These are phyloP conservation scores for Aptenodytes patagonicus DNA, from an alignment of 2,113 vertebrate species.

Conservation along the genomic window DNA sequence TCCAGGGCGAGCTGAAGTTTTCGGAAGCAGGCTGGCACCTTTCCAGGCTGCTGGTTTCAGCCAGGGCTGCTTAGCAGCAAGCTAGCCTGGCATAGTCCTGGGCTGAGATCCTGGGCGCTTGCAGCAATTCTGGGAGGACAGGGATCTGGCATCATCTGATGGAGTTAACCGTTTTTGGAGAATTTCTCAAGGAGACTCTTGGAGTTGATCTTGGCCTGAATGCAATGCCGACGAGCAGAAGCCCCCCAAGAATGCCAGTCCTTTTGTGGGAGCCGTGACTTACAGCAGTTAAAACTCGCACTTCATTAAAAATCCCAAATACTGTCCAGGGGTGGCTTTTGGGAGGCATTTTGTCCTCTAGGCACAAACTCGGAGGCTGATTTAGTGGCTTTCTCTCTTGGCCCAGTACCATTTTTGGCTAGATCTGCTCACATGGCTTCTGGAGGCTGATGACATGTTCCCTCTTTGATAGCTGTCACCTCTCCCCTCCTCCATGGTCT, in stretches of 20 bases:
- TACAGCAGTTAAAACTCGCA: neutral
- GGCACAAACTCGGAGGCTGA: neutral
- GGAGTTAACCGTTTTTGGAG: accelerated
- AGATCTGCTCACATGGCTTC: neutral
- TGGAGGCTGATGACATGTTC: neutral
- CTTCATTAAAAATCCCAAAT: neutral
- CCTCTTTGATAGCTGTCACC: neutral
- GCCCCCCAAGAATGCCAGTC: neutral
- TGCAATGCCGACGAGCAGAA: neutral
- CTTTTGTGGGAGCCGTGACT: neutral
- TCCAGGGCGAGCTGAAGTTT: neutral
- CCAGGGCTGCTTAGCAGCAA: neutral
- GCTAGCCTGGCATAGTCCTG: neutral
- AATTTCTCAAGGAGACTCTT: neutral
- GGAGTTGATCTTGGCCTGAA: neutral
- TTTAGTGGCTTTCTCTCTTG: neutral
- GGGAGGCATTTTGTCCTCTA: neutral
- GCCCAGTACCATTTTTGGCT: neutral
- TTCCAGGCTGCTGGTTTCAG: neutral
- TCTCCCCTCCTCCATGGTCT: neutral
- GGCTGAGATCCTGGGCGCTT: neutral
- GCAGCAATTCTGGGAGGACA: neutral
- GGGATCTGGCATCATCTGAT: neutral
- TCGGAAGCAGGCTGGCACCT: neutral
- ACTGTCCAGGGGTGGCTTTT: neutral